A percentile compares a stretch with the other conserved stretches of the same genome.
phyloP scores from a whole-genome alignment of 2,797 vertebrate species.

The Oreonectes daqikongensis region DNA sequence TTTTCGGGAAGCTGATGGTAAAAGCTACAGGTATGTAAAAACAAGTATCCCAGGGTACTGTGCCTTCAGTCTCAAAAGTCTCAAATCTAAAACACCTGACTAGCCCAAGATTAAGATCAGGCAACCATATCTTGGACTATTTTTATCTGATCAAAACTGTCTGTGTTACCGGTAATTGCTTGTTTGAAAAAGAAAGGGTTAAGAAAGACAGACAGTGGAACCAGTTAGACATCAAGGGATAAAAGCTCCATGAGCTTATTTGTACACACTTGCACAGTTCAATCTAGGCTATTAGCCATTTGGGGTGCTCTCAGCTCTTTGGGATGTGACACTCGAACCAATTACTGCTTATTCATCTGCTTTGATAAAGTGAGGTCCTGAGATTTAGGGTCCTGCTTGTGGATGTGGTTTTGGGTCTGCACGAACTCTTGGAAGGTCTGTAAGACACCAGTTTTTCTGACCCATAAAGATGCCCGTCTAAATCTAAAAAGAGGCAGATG shows the following conservation, averaged over 20 bases:
- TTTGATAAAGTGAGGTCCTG: slow-evolving; percentile 54
- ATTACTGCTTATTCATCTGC: slow-evolving; percentile 65
- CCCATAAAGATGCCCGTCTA: slow-evolving; percentile 55
- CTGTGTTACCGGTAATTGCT: slow-evolving; percentile 41
- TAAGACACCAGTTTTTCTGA: slow-evolving; percentile 40
- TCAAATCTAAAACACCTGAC: slow-evolving; percentile 1
- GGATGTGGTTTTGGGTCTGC: slow-evolving; percentile 38
- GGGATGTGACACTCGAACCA: slow-evolving; percentile 57
- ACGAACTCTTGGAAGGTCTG: slow-evolving; percentile 24
- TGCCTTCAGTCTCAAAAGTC: background rate
- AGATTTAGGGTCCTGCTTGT: slow-evolving; percentile 10
- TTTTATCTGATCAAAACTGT: slow-evolving; percentile 22
- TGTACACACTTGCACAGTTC: slow-evolving; percentile 36
- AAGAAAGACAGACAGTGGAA: slow-evolving; percentile 31
- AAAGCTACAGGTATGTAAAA: background rate
- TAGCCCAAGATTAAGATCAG: slow-evolving; percentile 44
- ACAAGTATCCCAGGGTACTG: background rate
- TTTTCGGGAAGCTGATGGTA: background rate
- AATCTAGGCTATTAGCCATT: slow-evolving; percentile 62
- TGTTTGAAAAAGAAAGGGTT: slow-evolving; percentile 37
- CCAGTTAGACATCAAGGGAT: slow-evolving; percentile 7
- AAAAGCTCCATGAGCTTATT: slow-evolving; percentile 47
- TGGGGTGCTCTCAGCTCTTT: slow-evolving; percentile 55
- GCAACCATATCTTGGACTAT: slow-evolving; percentile 27
- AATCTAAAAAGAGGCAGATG: slow-evolving; percentile 62